Evolutionary conservation across 2,888 invertebrate species (phyloP).

Genomic region (Microctonus hyperodae): DNA sequence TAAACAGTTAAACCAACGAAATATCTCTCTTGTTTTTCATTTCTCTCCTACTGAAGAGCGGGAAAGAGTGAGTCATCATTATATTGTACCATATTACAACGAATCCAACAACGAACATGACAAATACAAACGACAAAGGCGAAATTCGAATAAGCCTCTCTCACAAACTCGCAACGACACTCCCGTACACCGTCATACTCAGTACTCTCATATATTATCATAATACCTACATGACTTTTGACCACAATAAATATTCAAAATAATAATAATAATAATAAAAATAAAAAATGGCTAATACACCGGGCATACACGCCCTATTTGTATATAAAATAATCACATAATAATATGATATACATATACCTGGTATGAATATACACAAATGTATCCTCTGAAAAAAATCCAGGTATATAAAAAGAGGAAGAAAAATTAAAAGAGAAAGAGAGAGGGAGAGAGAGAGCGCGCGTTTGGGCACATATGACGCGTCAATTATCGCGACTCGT

Average conservation of each 20-base stretch:
- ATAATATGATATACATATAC: not conserved
- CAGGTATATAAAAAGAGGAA: not conserved
- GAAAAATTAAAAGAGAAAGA: not conserved
- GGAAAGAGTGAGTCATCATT: slow-evolving; percentile 56
- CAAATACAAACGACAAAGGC: slow-evolving; percentile 38
- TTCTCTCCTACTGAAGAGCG: slow-evolving; percentile 39
- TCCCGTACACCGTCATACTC: not conserved
- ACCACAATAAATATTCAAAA: slow-evolving; percentile 4
- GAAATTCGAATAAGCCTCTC: slow-evolving; percentile 12
- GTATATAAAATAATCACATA: not conserved
- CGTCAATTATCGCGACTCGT: slow-evolving; percentile 52
- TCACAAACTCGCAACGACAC: slow-evolving; percentile 7
- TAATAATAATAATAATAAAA: not conserved
- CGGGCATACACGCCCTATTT: slow-evolving; percentile 1
- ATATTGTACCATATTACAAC: slow-evolving; percentile 29
- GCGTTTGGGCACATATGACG: slow-evolving; percentile 52
- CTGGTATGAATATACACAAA: not conserved
- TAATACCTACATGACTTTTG: not conserved
- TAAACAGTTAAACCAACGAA: not conserved
- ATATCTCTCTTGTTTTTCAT: not conserved
- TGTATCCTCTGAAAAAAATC: not conserved
- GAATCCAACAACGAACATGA: slow-evolving; percentile 16
- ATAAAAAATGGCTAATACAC: not conserved
- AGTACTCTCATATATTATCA: not conserved
- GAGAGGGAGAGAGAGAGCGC: not conserved